phyloP scores from a whole-genome alignment of 1,140 invertebrate species.

The Druon quercuslanigerum region DNA sequence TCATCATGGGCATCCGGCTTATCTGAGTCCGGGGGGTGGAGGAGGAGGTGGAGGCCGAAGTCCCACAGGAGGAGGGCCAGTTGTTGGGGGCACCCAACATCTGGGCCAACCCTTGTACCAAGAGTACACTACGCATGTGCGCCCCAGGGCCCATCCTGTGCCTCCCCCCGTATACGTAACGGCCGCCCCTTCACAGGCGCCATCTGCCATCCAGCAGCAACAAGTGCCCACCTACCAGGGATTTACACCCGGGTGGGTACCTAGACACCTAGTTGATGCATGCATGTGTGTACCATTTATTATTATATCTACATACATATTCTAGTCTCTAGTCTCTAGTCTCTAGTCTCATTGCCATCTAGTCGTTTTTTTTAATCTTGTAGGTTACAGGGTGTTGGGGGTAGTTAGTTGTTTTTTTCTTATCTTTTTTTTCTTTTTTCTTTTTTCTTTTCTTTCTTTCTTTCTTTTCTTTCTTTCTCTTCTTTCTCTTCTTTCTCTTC shows the following conservation, averaged over 20 bases:
- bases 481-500: too few species aligned
- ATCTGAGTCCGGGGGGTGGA: slow-evolving; percentile 70
- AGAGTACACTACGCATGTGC: slow-evolving; percentile 71
- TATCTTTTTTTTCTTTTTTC: too few species aligned
- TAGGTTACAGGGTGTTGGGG: not conserved
- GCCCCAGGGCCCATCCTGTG: slow-evolving; percentile 70
- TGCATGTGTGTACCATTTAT: slow-evolving; percentile 74
- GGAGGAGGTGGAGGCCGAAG: slow-evolving; percentile 69
- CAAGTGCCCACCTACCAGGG: slow-evolving; percentile 75
- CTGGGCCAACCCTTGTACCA: slow-evolving; percentile 74
- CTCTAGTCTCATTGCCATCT: not conserved
- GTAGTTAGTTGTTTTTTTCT: not conserved
- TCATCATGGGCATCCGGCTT: slow-evolving; percentile 70
- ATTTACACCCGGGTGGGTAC: slow-evolving; percentile 76
- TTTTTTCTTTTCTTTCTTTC: too few species aligned
- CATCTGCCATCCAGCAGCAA: slow-evolving; percentile 71
- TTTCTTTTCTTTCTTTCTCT: too few species aligned
- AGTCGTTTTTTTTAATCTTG: slow-evolving; percentile 47
- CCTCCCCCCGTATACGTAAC: slow-evolving; percentile 74
- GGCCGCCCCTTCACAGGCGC: slow-evolving; percentile 69
- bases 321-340: slow-evolving; percentile 33
- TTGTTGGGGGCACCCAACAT: slow-evolving; percentile 69
- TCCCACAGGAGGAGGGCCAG: slow-evolving; percentile 63
- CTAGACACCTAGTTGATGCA: slow-evolving; percentile 75
- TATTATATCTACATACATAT: slow-evolving; percentile 43